These are phyloP conservation scores for Metallyticus violacea DNA, from an alignment of 2,888 invertebrate genomes.

Conservation along the genomic window DNA sequence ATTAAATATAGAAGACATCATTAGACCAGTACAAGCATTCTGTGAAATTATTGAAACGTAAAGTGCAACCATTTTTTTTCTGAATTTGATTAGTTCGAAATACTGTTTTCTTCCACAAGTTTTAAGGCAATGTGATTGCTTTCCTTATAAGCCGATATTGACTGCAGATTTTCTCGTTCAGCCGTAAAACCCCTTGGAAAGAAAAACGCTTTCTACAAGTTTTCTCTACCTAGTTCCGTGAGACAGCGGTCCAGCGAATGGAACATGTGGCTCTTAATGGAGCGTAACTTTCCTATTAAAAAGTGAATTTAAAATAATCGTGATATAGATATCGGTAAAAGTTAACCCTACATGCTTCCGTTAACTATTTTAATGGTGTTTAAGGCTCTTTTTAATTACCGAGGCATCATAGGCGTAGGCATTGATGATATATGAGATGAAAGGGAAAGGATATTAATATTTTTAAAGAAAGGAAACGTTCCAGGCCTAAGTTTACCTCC, in stretches of 20 bases:
- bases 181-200: neutral
- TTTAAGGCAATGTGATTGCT: neutral
- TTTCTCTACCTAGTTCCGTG: neutral
- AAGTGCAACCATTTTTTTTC: too few relatives aligned
- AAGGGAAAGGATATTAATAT: too few relatives aligned
- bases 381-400: too few relatives aligned
- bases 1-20: too few relatives aligned
- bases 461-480: too few relatives aligned
- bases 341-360: neutral
- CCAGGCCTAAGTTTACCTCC: too few relatives aligned
- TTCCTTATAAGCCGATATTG: neutral
- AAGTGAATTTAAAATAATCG: neutral
- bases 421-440: too few relatives aligned
- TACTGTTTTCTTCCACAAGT: neutral
- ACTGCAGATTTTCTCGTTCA: neutral
- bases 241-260: neutral
- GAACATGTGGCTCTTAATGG: neutral
- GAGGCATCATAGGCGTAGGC: too few relatives aligned
- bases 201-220: neutral
- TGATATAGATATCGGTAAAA: neutral
- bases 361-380: too few relatives aligned
- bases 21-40: too few relatives aligned
- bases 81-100: neutral
- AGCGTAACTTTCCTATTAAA: neutral
- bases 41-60: too few relatives aligned